Evolutionary conservation across 2,113 vertebrate species (phyloP).

Genomic region (Lepisosteus osseus): DNA sequence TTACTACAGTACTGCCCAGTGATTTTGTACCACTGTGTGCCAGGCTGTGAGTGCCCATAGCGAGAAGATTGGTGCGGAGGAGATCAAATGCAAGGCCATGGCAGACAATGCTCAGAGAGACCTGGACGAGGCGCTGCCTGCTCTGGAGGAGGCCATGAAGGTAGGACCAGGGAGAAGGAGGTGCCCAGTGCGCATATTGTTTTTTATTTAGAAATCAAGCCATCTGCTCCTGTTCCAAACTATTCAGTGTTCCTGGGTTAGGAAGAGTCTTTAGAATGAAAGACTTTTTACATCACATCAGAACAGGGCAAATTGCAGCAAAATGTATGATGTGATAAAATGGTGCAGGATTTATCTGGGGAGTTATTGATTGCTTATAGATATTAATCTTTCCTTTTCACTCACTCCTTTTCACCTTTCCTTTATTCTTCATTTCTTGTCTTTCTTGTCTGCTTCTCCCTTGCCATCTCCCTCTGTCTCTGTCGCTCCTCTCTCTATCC

Average conservation of each 20-base stretch:
- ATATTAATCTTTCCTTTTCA: not conserved
- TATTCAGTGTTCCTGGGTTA: too few relatives aligned
- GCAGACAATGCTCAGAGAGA: conserved; percentile 83
- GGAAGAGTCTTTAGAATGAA: too few relatives aligned
- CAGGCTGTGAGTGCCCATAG: conserved; percentile 75
- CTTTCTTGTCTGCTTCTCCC: not conserved
- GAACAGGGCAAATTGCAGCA: too few relatives aligned
- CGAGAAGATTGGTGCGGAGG: conserved; percentile 77
- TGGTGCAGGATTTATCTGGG: too few relatives aligned
- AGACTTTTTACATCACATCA: too few relatives aligned
- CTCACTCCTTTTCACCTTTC: not conserved
- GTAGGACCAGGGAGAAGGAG: conserved; percentile 40
- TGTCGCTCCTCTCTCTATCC: not conserved
- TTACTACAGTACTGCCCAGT: too few relatives aligned
- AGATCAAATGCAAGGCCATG: conserved; percentile 77
- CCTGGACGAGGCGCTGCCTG: conserved; percentile 80
- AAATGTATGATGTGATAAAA: too few relatives aligned
- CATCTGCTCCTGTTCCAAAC: too few relatives aligned
- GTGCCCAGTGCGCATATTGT: too few relatives aligned
- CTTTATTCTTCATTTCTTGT: not conserved
- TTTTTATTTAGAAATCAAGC: too few relatives aligned
- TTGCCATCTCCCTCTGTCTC: not conserved
- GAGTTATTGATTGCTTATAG: not conserved
- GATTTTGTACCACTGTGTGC: not conserved
- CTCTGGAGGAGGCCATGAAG: conserved; percentile 84